Evolutionary conservation across 2,113 vertebrate genomes (phyloP).

Genomic region (Hirundichthys speculiger): DNA sequence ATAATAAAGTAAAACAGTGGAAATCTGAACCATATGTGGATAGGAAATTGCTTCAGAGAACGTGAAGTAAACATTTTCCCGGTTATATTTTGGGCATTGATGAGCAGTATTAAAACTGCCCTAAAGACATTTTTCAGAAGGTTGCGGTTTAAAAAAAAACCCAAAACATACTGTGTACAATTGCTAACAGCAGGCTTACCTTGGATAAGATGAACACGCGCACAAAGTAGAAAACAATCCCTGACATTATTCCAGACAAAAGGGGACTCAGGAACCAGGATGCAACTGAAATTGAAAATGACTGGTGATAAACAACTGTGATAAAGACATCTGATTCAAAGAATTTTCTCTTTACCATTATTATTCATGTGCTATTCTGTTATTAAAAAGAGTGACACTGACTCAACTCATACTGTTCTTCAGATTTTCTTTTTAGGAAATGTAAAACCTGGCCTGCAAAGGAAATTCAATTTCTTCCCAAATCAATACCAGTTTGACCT

Average conservation of each 20-base stretch:
- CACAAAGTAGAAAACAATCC: constrained; percentile 91
- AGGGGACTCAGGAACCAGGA: constrained; percentile 98
- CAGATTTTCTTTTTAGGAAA: too few relatives aligned
- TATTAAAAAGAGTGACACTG: too few relatives aligned
- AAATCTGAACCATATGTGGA: too few relatives aligned
- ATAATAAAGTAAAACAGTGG: too few relatives aligned
- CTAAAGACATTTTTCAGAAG: background rate
- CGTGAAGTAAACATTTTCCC: too few relatives aligned
- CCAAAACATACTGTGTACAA: background rate
- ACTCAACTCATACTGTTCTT: too few relatives aligned
- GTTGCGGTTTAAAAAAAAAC: background rate
- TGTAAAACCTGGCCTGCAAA: too few relatives aligned
- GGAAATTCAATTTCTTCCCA: too few relatives aligned
- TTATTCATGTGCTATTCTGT: background rate
- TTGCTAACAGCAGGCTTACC: constrained; percentile 77
- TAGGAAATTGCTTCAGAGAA: too few relatives aligned
- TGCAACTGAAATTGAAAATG: constrained; percentile 79
- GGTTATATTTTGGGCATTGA: too few relatives aligned
- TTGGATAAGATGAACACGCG: constrained; percentile 89
- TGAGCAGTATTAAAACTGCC: constrained; percentile 15
- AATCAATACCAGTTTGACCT: too few relatives aligned
- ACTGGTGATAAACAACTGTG: background rate
- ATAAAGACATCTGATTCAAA: background rate
- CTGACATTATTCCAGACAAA: constrained; percentile 95
- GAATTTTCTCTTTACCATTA: background rate